phyloP scores from a whole-genome alignment of 2,888 invertebrate species.

The Acronicta psi region DNA sequence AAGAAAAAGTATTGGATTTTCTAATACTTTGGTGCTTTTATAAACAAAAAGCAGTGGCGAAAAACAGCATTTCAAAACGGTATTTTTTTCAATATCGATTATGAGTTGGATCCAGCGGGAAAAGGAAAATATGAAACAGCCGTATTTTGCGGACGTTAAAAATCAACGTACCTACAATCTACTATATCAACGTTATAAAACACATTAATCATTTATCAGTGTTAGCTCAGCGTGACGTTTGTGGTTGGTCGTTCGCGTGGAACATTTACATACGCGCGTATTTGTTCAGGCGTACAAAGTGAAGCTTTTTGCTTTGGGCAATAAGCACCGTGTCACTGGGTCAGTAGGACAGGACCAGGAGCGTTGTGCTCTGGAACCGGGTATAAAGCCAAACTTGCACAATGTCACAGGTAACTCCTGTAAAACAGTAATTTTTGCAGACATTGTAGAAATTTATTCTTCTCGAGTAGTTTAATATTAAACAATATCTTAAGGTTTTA shows the following conservation, averaged over 20 bases:
- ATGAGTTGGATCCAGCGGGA: conserved; percentile 6
- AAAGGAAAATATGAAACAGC: conserved; percentile 6
- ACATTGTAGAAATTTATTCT: conserved; percentile 2
- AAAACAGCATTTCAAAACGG: conserved; percentile 3
- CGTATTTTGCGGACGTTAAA: conserved; percentile 32
- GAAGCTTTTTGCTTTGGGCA: conserved; percentile 73
- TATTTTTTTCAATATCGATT: conserved; percentile 3
- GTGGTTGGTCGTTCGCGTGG: conserved; percentile 61
- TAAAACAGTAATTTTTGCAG: conserved; percentile 5
- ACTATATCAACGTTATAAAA: conserved; percentile 56
- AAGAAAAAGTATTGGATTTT: conserved; percentile 13
- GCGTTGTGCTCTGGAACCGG: conserved; percentile 66
- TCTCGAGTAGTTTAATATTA: too few species aligned
- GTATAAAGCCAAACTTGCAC: conserved; percentile 69
- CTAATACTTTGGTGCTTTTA: neutral
- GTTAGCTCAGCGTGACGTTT: conserved; percentile 58
- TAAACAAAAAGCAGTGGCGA: conserved; percentile 1
- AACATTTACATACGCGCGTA: conserved; percentile 75
- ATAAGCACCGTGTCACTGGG: conserved; percentile 75
- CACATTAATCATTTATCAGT: conserved; percentile 66
- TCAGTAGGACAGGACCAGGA: conserved; percentile 80
- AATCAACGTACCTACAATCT: conserved; percentile 43
- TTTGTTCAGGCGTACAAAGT: conserved; percentile 72
- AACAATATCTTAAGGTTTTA: too few species aligned
- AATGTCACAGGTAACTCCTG: conserved; percentile 61